Percentiles rank a stretch among this genome's conserved stretches.
Conservation (phyloP, 2,113 vertebrate genomes). For the cattle (Bos taurus) region ARS-UCD2.0 NC_037328.1:50729501-50730000, state of each 20-base stretch:
- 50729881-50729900: background rate
- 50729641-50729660: background rate
- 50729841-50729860: background rate
- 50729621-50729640: background rate
- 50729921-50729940: background rate
- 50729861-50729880: background rate
- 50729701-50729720: constrained; percentile 12
- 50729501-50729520: background rate
- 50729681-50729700: constrained; percentile 58
- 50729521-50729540: background rate
- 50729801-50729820: background rate
- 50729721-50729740: constrained; percentile 45
- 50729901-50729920: background rate
- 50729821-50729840: background rate
- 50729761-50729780: constrained; percentile 15
- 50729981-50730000: background rate
- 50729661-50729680: background rate
- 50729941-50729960: background rate
- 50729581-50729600: constrained; percentile 7
- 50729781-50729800: background rate
- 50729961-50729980: background rate
- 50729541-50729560: background rate
- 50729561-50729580: background rate
- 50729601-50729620: constrained; percentile 16
- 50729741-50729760: constrained; percentile 26